Evolutionary conservation across 2,888 invertebrate species (phyloP).

Genomic region (Uloborus plumipes): DNA sequence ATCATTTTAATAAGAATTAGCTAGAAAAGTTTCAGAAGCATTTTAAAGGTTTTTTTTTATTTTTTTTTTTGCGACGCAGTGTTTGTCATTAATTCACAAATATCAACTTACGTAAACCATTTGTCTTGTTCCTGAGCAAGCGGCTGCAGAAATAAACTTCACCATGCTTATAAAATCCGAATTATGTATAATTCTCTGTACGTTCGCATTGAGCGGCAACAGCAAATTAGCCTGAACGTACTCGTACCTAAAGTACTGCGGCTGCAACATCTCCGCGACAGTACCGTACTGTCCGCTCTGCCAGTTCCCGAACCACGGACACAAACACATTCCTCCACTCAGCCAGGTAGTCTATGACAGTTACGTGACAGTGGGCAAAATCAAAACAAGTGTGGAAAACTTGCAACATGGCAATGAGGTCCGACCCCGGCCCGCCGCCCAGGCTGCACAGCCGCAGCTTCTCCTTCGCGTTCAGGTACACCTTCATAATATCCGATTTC

Average conservation of each 20-base stretch:
- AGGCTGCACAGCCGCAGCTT: constrained; percentile 22
- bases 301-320: constrained; percentile 6
- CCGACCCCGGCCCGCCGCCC: constrained; percentile 33
- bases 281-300: neutral
- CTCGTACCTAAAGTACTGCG: neutral
- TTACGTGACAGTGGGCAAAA: neutral
- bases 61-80: too few relatives aligned
- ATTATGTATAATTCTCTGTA: neutral
- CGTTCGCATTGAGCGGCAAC: neutral
- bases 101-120: constrained; percentile 8
- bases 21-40: too few relatives aligned
- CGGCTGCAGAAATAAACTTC: constrained; percentile 35
- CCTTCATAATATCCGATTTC: neutral
- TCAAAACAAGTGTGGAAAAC: constrained; percentile 1
- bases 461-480: constrained; percentile 1
- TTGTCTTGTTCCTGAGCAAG: neutral
- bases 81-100: neutral
- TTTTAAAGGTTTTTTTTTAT: too few relatives aligned
- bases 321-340: constrained; percentile 12
- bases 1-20: too few relatives aligned
- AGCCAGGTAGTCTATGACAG: constrained; percentile 3
- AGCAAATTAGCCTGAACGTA: constrained; percentile 18
- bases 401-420: constrained; percentile 9
- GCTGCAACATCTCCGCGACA: neutral
- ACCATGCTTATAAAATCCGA: constrained; percentile 42